Base-by-base conservation (phyloP, 2,797 vertebrate genomes). In the Setipinna tenuifilis region DNA sequence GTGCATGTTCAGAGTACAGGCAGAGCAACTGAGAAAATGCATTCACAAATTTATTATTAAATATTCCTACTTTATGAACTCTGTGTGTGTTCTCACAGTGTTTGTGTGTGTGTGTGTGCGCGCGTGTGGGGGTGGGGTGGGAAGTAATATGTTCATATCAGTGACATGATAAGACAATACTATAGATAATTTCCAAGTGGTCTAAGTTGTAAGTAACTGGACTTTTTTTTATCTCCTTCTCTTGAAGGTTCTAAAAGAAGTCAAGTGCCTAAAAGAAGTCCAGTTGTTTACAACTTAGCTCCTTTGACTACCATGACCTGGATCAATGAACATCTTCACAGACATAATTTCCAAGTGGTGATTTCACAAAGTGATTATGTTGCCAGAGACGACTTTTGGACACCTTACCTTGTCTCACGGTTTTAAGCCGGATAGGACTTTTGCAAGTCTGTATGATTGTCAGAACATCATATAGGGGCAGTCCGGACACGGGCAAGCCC, bases 381-480 rank as follows among this genome's bases (percentile, higher is more conserved):
- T 21, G 19, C 83, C 28, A 44, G 17, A 31, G 68, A 58, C 1
- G 17, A 75, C 68, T 75, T 75, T 75, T 59, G 68, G 35, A 81
- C 35, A 31, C n/a, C 93, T 92, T 94, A 98, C 97, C 98, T 98
- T 95, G 98, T 90, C 96, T 94, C 93, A 98, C 98, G 90, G 96
- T 95, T 93, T 94, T 97, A 88, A 98, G 91, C 91, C 94, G 94
- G 94, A 97, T 88, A 48, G 96, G 95, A 54, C 95, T 96, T 91
- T 93, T 90, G 95, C 96, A 96, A 94, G 92, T 95, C 81, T 95
- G 94, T 82, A 98, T 93, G 91, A 98, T 91, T 25, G 93, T 94
- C 91, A 94, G 90, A 83, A 98, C 96, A 91, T 98, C 97, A 91
- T 98, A 98, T 31, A 95, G 96, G 46, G 98, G 98, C 93, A 98